Evolutionary conservation across 2,797 vertebrate genomes (phyloP).

Genomic region (Vipera ursinii): DNA sequence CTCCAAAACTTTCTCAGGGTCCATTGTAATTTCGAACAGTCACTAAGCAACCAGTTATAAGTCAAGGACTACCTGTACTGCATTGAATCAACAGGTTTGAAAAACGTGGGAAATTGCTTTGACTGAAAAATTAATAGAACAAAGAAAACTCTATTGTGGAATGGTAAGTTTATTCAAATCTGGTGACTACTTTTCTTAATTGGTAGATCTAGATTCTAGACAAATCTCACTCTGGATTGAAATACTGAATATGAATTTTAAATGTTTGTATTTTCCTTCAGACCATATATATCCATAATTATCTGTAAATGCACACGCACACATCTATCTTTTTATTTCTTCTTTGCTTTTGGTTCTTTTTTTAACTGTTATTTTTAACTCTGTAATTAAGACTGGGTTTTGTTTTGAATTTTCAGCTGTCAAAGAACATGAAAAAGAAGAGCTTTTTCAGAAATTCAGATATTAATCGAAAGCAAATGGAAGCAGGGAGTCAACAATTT

Average conservation of each 20-base stretch:
- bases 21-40: not conserved
- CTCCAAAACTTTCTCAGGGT: not conserved
- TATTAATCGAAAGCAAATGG: not conserved
- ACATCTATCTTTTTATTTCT: not conserved
- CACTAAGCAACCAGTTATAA: not conserved
- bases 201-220: not conserved
- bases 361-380: not conserved
- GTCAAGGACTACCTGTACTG: not conserved
- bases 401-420: not conserved
- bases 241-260: not conserved
- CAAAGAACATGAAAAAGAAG: not conserved
- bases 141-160: not conserved
- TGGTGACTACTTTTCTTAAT: not conserved
- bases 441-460: not conserved
- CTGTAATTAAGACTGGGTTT: not conserved
- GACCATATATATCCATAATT: not conserved
- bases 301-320: not conserved
- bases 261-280: not conserved
- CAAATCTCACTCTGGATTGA: not conserved
- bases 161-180: not conserved
- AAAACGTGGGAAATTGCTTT: not conserved
- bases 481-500: not conserved
- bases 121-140: not conserved
- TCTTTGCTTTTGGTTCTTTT: not conserved
- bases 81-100: not conserved